Evolutionary conservation across 2,113 vertebrate species (phyloP).

Genomic region (Antechinus flavipes): DNA sequence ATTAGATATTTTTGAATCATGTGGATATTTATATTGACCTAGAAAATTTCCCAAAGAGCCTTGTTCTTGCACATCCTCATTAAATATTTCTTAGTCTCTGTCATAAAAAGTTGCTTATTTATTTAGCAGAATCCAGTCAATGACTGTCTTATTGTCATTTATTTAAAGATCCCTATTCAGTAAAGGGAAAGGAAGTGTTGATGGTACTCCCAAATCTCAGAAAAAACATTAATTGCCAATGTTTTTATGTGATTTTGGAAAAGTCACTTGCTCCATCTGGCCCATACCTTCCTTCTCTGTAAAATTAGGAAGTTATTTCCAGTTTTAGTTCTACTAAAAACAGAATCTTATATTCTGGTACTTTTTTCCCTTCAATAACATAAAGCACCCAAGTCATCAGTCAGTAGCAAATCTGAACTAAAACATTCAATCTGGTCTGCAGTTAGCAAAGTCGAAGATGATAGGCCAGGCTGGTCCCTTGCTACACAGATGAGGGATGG

Average conservation of each 20-base stretch:
- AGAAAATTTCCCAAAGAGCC: not conserved
- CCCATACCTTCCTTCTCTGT: not conserved
- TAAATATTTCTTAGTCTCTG: not conserved
- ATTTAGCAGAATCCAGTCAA: not conserved
- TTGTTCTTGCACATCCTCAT: not conserved
- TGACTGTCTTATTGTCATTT: not conserved
- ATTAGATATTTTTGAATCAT: not conserved
- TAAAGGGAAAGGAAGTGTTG: not conserved
- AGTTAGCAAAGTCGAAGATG: not conserved
- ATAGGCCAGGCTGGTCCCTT: not conserved
- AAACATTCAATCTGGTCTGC: conserved; percentile 18
- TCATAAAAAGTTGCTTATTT: not conserved
- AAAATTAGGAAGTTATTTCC: not conserved
- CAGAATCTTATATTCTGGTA: not conserved
- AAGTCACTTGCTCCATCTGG: not conserved
- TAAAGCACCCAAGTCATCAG: not conserved
- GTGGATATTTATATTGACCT: not conserved
- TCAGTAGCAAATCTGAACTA: conserved; percentile 6
- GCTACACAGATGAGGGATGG: not conserved
- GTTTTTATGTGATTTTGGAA: not conserved
- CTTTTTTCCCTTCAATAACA: not conserved
- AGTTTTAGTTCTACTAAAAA: not conserved
- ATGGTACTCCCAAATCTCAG: not conserved
- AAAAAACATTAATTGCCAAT: not conserved
- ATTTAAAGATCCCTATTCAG: not conserved